phyloP scores from a whole-genome alignment of 1,140 invertebrate species.

The Bicyclus anynana region DNA sequence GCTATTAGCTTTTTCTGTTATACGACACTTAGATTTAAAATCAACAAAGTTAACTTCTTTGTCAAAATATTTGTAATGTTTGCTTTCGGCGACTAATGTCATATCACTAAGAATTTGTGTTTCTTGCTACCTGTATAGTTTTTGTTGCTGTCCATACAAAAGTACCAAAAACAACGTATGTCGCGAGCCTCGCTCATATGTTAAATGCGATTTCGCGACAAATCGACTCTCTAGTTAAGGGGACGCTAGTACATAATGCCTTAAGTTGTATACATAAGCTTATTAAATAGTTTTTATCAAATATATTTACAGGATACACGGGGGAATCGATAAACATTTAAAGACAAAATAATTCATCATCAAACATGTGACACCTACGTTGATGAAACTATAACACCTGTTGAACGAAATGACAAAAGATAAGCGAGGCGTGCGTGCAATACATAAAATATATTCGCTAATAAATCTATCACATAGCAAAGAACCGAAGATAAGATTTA shows the following conservation, averaged over 20 bases:
- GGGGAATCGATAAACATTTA: neutral
- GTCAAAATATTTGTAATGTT: no score
- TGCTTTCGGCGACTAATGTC: neutral
- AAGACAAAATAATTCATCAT: neutral
- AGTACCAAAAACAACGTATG: constrained; percentile 15
- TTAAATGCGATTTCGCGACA: constrained; percentile 53
- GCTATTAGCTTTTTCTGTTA: no score
- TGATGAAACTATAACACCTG: neutral
- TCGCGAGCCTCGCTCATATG: constrained; percentile 57
- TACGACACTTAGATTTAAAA: no score
- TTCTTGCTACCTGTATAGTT: neutral
- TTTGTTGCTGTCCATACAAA: constrained; percentile 18
- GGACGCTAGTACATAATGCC: constrained; percentile 54
- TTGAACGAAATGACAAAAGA: neutral
- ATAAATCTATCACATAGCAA: no score
- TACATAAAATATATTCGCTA: no score
- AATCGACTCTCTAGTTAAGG: constrained; percentile 64
- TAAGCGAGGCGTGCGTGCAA: no score
- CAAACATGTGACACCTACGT: neutral
- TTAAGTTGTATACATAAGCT: constrained; percentile 56
- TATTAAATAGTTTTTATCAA: constrained; percentile 63
- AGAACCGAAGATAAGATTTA: no score
- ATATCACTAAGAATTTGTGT: no score
- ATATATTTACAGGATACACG: constrained; percentile 43
- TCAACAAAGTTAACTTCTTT: no score